Evolutionary conservation across 2,797 vertebrate genomes (phyloP).

Genomic region (Xyrichtys novacula): DNA sequence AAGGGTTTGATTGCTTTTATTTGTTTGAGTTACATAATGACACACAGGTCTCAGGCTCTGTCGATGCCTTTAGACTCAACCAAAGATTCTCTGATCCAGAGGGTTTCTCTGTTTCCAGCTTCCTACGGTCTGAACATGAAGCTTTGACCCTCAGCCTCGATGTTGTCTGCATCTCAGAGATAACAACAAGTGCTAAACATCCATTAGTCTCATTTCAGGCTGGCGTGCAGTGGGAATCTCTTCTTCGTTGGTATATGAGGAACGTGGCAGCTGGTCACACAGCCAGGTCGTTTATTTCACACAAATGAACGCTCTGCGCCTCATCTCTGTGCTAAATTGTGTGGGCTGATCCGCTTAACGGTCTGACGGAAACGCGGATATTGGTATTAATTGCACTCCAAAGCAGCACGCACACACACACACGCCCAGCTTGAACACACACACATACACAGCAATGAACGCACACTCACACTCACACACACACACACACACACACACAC

Average conservation of each 20-base stretch:
- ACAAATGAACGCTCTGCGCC: constrained; percentile 48
- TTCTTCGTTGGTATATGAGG: constrained; percentile 35
- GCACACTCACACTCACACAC: constrained; percentile 13
- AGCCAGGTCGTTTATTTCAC: constrained; percentile 53
- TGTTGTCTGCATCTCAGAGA: constrained; percentile 23
- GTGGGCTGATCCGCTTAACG: constrained; percentile 67
- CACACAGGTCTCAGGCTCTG: constrained; percentile 15
- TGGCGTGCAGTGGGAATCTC: constrained; percentile 17
- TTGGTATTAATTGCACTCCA: constrained; percentile 66
- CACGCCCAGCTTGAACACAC: not conserved
- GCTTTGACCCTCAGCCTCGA: constrained; percentile 18
- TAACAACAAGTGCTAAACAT: constrained; percentile 12
- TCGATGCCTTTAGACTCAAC: constrained; percentile 19
- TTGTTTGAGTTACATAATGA: constrained; percentile 61
- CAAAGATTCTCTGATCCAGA: constrained; percentile 37
- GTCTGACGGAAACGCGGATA: constrained; percentile 48
- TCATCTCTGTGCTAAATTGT: constrained; percentile 57
- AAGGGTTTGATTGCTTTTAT: constrained; percentile 65
- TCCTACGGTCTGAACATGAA: constrained; percentile 7
- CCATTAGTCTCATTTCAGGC: constrained; percentile 28
- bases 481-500: not conserved
- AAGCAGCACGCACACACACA: not conserved
- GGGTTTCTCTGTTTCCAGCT: constrained; percentile 31
- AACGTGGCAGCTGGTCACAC: constrained; percentile 53
- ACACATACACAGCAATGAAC: not conserved